Conservation (phyloP, 2,888 invertebrate species). For the Campaea margaritaria region DNA sequence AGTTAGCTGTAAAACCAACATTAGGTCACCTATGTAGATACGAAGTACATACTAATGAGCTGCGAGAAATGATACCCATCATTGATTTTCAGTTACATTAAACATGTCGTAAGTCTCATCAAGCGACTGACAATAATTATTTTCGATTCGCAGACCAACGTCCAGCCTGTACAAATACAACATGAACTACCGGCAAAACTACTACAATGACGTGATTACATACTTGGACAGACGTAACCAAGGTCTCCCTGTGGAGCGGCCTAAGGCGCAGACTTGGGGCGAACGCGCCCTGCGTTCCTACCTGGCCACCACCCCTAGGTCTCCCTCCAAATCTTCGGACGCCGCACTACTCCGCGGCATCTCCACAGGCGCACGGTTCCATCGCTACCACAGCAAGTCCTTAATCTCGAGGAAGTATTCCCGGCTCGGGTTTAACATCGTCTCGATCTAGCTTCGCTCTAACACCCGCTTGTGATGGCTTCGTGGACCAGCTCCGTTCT, state of each 20-base stretch:
- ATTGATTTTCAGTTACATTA: no score
- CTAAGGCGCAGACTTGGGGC: slow-evolving; percentile 93
- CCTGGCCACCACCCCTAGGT: slow-evolving; percentile 88
- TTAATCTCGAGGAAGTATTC: slow-evolving; percentile 91
- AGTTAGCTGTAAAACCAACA: no score
- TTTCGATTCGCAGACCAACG: slow-evolving; percentile 87
- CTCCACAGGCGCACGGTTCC: slow-evolving; percentile 88
- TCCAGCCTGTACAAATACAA: slow-evolving; percentile 93
- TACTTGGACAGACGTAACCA: slow-evolving; percentile 91
- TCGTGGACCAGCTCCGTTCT: slow-evolving; percentile 63
- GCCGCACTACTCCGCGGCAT: slow-evolving; percentile 86
- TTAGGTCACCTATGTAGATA: no score
- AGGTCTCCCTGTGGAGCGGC: slow-evolving; percentile 89
- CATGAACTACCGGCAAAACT: slow-evolving; percentile 93
- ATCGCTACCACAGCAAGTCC: slow-evolving; percentile 90
- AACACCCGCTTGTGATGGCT: slow-evolving; percentile 79
- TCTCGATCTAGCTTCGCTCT: slow-evolving; percentile 82
- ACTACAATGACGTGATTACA: slow-evolving; percentile 94
- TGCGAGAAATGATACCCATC: no score
- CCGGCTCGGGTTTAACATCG: slow-evolving; percentile 79
- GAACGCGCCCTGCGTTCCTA: slow-evolving; percentile 92
- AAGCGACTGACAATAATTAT: background rate
- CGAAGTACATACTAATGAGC: no score
- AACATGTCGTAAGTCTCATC: no score
- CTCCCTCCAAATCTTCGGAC: slow-evolving; percentile 87